These are phyloP conservation scores for Cathartes aura DNA, from an alignment of 2,113 vertebrate genomes.

Conservation along the genomic window DNA sequence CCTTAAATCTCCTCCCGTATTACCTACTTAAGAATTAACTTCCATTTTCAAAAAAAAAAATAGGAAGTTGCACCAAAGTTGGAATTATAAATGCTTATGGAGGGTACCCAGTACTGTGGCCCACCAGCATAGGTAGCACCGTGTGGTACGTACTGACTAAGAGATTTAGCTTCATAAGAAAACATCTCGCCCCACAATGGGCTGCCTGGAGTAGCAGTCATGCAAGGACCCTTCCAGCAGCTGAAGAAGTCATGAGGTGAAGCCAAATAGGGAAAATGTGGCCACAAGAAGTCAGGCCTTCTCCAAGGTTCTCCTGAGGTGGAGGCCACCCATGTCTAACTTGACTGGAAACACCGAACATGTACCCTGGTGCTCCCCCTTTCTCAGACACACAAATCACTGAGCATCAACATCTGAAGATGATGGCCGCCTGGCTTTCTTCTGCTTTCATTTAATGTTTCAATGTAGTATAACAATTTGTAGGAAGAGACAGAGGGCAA, in stretches of 20 bases:
- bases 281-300: neutral
- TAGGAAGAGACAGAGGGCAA: neutral
- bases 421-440: neutral
- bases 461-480: neutral
- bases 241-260: neutral
- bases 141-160: neutral
- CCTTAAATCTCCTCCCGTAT: neutral
- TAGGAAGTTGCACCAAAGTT: neutral
- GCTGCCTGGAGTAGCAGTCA: neutral
- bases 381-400: neutral
- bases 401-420: neutral
- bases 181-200: fast-evolving
- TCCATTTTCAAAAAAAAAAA: neutral
- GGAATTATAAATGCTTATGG: neutral
- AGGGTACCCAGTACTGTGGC: neutral
- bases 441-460: neutral
- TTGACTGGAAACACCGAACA: neutral
- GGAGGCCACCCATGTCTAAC: neutral
- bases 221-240: neutral
- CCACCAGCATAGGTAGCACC: neutral
- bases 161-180: neutral
- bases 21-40: neutral
- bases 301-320: neutral
- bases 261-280: neutral
- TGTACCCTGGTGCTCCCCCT: fast-evolving